Base-by-base conservation (phyloP, 2,113 vertebrate genomes). In the Panurus biarmicus region DNA sequence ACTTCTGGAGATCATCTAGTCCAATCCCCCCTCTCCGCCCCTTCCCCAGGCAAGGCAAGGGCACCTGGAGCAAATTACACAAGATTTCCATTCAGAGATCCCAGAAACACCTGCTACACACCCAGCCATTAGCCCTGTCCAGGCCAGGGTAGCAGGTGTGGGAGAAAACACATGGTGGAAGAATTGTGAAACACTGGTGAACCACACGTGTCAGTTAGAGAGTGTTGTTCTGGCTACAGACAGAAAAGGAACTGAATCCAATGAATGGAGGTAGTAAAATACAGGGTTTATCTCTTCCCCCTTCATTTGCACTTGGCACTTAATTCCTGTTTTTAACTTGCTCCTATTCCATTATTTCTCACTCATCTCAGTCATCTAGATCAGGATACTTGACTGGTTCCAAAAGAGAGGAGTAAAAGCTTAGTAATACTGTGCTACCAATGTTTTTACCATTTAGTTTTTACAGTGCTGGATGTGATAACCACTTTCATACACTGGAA, bases 171-270 rank as follows among this genome's bases (percentile, higher is more conserved):
- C 94, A 8, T 80, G 96, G 17, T 97, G 97, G 97, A 96, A 91
- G 67, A 98, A 94, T 76, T 97, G 93, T 71, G 96, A 97, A 62
- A 94, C 90, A n/a, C 90, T 98, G 28, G 91, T 98, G 83, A 97
- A 95, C n/a, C 75, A 94, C 44, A 96, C 95, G 65, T 97, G 95
- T 89, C 93, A 38, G 3, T 70, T 98, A n/a, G 98, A 98, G 91
- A 97, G 96, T 45, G 90, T 98, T 51, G 91, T 97, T 98, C 42
- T 84, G 16, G 36, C 80, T 98, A 42, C 97, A 98, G 73, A 97
- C 94, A 8, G 97, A 97, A 82, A 97, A 96, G 72, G 95, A 98
- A 28, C 74, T 97, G 53, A 97, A 96, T 90, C 96, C 97, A 54
- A 94, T 96, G 66, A 89, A 95, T 40, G 72, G 94, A 97, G 95